These are phyloP conservation scores for Eupeodes latifasciatus DNA, from an alignment of 2,888 invertebrate genomes.

Conservation along the genomic window DNA sequence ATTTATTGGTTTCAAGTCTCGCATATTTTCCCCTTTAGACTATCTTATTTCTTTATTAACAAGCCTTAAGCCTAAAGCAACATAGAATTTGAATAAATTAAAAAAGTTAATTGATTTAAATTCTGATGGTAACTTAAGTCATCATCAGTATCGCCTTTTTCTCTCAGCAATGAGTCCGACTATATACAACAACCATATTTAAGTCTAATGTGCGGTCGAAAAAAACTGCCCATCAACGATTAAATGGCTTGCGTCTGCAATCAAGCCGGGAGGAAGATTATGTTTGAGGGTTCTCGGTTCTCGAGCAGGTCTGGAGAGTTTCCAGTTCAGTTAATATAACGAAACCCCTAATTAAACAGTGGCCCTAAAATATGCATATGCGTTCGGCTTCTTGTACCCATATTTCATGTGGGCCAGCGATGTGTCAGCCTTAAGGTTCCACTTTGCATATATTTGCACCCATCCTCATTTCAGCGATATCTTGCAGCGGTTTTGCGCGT, in stretches of 20 bases:
- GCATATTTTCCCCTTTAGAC: too few species aligned
- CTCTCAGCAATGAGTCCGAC: slow-evolving; percentile 2
- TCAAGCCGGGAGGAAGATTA: slow-evolving; percentile 50
- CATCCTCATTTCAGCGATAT: slow-evolving; percentile 78
- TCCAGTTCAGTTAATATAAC: slow-evolving; percentile 45
- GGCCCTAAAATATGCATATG: slow-evolving; percentile 84
- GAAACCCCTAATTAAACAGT: slow-evolving; percentile 83
- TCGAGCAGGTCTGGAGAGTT: background rate
- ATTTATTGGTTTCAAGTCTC: too few species aligned
- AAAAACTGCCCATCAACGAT: slow-evolving; percentile 50
- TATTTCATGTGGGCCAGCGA: slow-evolving; percentile 81
- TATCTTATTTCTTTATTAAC: background rate
- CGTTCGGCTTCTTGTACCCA: slow-evolving; percentile 79
- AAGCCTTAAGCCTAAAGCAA: background rate
- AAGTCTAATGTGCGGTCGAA: slow-evolving; percentile 49
- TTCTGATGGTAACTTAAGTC: slow-evolving; percentile 54
- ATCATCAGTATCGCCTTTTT: slow-evolving; percentile 48
- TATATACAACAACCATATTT: slow-evolving; percentile 16
- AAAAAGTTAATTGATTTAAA: slow-evolving; percentile 53
- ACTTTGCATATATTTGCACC: slow-evolving; percentile 82
- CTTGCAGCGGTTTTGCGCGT: slow-evolving; percentile 73
- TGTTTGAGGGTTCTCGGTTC: slow-evolving; percentile 23
- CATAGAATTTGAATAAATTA: slow-evolving; percentile 1
- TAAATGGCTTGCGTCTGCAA: slow-evolving; percentile 71
- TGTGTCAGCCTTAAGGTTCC: slow-evolving; percentile 78